These are phyloP conservation scores for Hemicentrotus pulcherrimus DNA, from an alignment of 35 echinoderm and acorn worm species.

Conservation along the genomic window DNA sequence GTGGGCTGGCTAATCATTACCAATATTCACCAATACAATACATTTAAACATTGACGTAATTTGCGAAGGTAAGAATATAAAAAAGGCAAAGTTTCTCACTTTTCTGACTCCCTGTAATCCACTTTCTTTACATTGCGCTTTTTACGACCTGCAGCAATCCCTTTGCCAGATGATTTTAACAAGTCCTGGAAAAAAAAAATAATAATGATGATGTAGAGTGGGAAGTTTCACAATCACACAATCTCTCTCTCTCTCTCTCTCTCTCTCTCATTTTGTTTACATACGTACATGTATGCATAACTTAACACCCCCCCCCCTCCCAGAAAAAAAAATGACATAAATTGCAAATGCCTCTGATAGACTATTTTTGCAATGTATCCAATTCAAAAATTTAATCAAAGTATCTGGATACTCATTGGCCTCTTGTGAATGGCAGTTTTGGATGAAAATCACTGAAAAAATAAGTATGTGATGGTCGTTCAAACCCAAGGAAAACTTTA, in stretches of 20 bases:
- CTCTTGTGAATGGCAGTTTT: no score
- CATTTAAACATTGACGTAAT: not conserved
- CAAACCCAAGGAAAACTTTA: no score
- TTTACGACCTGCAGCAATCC: constrained; percentile 17
- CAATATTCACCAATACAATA: not conserved
- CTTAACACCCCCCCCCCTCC: not conserved
- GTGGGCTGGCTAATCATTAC: not conserved
- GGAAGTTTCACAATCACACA: not conserved
- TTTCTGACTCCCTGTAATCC: constrained; percentile 1
- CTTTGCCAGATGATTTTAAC: constrained; percentile 11
- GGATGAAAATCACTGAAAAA: no score
- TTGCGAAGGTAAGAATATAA: not conserved
- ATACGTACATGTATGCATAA: not conserved
- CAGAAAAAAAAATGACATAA: not conserved
- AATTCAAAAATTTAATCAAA: no score
- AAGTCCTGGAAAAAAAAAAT: not conserved
- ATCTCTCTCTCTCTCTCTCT: not conserved
- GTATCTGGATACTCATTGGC: no score
- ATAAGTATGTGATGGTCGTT: no score
- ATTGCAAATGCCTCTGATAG: not conserved
- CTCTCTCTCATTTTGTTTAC: not conserved
- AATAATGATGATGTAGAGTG: no score
- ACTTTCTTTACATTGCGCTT: not conserved
- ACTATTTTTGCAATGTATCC: no score
- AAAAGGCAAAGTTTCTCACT: constrained; percentile 3